Conservation (phyloP, 2,888 invertebrate species). For the Andrena bucephala region DNA sequence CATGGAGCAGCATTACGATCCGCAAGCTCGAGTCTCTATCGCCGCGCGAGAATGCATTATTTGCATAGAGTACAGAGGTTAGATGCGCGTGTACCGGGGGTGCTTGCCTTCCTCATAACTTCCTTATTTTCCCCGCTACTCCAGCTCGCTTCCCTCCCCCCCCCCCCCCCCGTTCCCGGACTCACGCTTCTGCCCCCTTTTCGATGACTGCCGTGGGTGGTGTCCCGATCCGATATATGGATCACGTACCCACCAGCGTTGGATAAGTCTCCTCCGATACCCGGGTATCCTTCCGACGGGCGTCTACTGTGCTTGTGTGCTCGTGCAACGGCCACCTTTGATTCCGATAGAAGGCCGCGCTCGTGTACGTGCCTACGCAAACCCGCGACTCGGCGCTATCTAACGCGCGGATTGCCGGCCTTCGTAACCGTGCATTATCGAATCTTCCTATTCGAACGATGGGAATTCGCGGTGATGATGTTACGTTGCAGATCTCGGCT, state of each 20-base stretch:
- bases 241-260: slow-evolving; percentile 66
- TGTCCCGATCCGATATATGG: slow-evolving; percentile 69
- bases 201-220: slow-evolving; percentile 21
- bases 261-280: slow-evolving; percentile 68
- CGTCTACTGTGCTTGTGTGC: slow-evolving; percentile 1
- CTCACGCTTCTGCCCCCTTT: not conserved
- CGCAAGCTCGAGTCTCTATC: slow-evolving; percentile 68
- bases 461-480: slow-evolving; percentile 33
- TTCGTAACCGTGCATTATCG: slow-evolving; percentile 70
- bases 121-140: slow-evolving; percentile 64
- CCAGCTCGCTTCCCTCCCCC: not conserved
- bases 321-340: not conserved
- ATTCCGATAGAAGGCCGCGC: slow-evolving; percentile 7
- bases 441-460: slow-evolving; percentile 73
- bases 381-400: slow-evolving; percentile 52
- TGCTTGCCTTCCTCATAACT: slow-evolving; percentile 67
- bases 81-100: slow-evolving; percentile 47
- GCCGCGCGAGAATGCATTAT: slow-evolving; percentile 71
- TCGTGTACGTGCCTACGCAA: slow-evolving; percentile 5
- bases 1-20: slow-evolving; percentile 79
- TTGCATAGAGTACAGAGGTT: slow-evolving; percentile 78
- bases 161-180: too few species aligned
- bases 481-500: not conserved
- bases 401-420: slow-evolving; percentile 56
- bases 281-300: slow-evolving; percentile 42